Evolutionary conservation across 2,888 invertebrate genomes (phyloP), one percentile per base, ranked within the genome.

Genomic region (Synanthedon vespiformis): DNA sequence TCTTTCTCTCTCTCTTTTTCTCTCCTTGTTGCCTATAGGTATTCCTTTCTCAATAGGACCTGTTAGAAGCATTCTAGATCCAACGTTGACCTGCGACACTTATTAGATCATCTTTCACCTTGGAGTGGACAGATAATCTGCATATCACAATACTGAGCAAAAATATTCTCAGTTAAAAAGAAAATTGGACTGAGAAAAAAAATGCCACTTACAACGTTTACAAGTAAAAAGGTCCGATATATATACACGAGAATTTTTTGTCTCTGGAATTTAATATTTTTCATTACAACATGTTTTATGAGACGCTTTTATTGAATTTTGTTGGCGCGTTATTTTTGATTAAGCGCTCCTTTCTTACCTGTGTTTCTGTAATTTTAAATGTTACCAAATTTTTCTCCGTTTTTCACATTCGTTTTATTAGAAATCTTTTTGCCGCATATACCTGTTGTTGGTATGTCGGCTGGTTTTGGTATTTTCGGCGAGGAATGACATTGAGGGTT

Each of bases 201-300:
- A 14, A 14, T 44, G 47, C 11, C 14, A n/a, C 13, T n/a, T 16
- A 14, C n/a, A 44, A 44, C 47, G 47, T 44, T 44, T 11, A 10
- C 6, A 11, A 6, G n/a, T 16, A 14, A 14, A 44, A n/a, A 10
- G 13, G 47, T 44, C 14, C 6, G n/a, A 44, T 8, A 44, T 44
- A 44, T 18, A 48, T 48, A 14, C 16, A 48, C 48, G 48, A 51
- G 54, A 50, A 61, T 72, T 74, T 74, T 78, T 79, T 78, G 73
- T 80, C 74, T 74, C 65, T 66, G 78, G 78, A 82, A 82, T 83
- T 80, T 82, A 77, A 83, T 81, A 81, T 80, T 80, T 82, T 80
- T 71, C 80, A 78, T 81, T 77, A 79, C 68, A 71, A 68, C 74
- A 68, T 76, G 72, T 77, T 81, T 82, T 78, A 81, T 75, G 80